Percentiles rank a stretch among this genome's conserved stretches.
Conservation (phyloP, 1,140 invertebrate genomes). For the Vanessa tameamea region DNA sequence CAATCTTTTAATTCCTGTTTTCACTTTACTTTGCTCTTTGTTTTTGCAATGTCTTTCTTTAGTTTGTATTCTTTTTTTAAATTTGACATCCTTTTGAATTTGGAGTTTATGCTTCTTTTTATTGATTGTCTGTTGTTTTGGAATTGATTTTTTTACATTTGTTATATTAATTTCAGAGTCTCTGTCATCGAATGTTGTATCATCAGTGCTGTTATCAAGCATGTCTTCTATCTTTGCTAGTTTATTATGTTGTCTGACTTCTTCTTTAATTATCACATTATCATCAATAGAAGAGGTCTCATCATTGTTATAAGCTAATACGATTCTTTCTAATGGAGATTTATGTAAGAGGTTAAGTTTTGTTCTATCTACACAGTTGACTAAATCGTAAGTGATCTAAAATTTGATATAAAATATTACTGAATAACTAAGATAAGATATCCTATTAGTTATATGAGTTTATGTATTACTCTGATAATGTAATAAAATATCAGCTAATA, state of each 20-base stretch:
- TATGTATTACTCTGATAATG: too few species aligned
- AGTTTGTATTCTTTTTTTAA: slow-evolving; percentile 7
- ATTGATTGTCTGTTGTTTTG: neutral
- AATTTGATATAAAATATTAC: slow-evolving; percentile 22
- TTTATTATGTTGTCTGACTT: slow-evolving; percentile 25
- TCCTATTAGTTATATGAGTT: too few species aligned
- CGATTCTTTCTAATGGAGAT: slow-evolving; percentile 41
- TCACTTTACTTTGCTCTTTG: neutral
- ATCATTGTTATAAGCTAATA: slow-evolving; percentile 2
- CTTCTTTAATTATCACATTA: slow-evolving; percentile 25
- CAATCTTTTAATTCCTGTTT: slow-evolving; percentile 36
- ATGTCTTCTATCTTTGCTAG: slow-evolving; percentile 1
- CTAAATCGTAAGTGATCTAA: slow-evolving; percentile 60
- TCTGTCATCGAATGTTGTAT: slow-evolving; percentile 4
- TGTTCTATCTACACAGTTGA: slow-evolving; percentile 52
- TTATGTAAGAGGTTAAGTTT: slow-evolving; percentile 29
- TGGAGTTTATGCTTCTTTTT: slow-evolving; percentile 5
- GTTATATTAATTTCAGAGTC: neutral
- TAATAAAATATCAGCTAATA: too few species aligned
- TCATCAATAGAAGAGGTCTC: neutral
- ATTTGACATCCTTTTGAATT: slow-evolving; percentile 1
- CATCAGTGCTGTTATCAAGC: slow-evolving; percentile 1
- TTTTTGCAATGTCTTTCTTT: slow-evolving; percentile 13
- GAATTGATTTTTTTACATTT: neutral
- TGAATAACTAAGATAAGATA: too few species aligned